Evolutionary conservation across 1,140 invertebrate genomes (phyloP).

Genomic region (Pomacea maculata): DNA sequence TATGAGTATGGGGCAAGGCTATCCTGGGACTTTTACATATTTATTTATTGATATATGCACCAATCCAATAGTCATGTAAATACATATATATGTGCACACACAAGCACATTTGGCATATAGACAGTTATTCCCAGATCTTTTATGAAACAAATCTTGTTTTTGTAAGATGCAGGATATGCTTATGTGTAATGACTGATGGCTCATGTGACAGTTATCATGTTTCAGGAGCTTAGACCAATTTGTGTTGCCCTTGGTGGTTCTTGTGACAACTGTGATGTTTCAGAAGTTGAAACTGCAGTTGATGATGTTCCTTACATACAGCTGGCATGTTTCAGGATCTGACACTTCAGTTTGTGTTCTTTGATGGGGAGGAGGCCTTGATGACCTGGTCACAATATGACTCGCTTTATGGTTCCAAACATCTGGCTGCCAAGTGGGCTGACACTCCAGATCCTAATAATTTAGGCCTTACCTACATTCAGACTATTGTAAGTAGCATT

Average conservation of each 20-base stretch:
- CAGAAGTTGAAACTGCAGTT: slow-evolving; percentile 81
- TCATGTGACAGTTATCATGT: too few relatives aligned
- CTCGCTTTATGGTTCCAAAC: slow-evolving; percentile 93
- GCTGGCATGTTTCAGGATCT: slow-evolving; percentile 63
- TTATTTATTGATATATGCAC: too few relatives aligned
- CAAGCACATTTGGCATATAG: too few relatives aligned
- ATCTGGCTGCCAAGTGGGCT: slow-evolving; percentile 83
- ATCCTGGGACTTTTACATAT: too few relatives aligned
- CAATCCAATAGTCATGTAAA: too few relatives aligned
- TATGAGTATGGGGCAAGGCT: too few relatives aligned
- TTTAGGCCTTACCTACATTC: slow-evolving; percentile 32
- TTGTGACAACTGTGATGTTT: not conserved
- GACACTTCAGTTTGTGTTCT: slow-evolving; percentile 91
- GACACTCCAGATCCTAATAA: slow-evolving; percentile 31
- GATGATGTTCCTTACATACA: slow-evolving; percentile 79
- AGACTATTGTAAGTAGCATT: slow-evolving; percentile 46
- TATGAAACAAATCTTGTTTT: too few relatives aligned
- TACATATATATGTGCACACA: too few relatives aligned
- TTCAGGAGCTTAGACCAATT: too few relatives aligned
- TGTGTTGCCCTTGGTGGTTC: not conserved
- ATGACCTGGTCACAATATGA: slow-evolving; percentile 83
- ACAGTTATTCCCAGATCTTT: too few relatives aligned
- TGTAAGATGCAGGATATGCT: too few relatives aligned
- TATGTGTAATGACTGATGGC: too few relatives aligned
- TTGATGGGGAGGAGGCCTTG: slow-evolving; percentile 99